Evolutionary conservation across 1,140 invertebrate species (phyloP), one percentile per base, ranked within the genome.

Genomic region (Platyscapa corneri): DNA sequence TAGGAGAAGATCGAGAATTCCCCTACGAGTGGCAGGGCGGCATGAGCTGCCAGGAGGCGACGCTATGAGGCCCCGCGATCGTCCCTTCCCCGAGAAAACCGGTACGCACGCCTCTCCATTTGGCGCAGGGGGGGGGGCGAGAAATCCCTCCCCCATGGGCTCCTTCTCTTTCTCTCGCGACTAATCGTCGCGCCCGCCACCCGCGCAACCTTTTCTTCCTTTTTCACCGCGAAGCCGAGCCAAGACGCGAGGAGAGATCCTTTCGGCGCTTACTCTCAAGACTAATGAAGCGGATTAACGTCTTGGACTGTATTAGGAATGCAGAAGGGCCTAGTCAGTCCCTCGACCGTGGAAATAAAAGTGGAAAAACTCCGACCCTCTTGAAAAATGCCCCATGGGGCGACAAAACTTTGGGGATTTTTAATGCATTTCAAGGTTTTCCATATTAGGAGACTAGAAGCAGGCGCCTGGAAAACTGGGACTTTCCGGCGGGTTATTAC

Each of bases 281-380:
- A 49, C 83, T 88, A 88, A 88, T 88, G 86, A 86, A 75, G 84
- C 80, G 83, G 86, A 87, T 87, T 87, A 87, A 82, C 85, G 85
- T 87, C 87, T 87, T 82, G 65, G 79, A 20, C 18, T 20, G 87
- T 88, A 88, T 84, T 86, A 88, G 88, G 88, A 79, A 60, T 64
- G 49, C 64, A 85, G 84, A 67, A 85, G 23, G 70, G 70, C 70
- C 37, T n/a, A 0, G 37, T 74, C 70, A 39, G 70, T 74, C 70
- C 67, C 70, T 74, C 16, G 18, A 5, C 3, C 37, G 16, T 70
- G 67, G 32, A 79, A 80, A 80, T 42, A 46, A 46, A 49, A 46
- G 49, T 30, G 49, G 75, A 77, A 77, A 77, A 53, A 23, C 77
- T 7, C 39, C 42, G 39, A 81, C 20, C 39, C n/a, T n/a, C 14